Percentiles rank a stretch among this genome's conserved stretches.
Evolutionary conservation across 2,113 vertebrate species (phyloP).

Genomic region (Onychostruthus taczanowskii): DNA sequence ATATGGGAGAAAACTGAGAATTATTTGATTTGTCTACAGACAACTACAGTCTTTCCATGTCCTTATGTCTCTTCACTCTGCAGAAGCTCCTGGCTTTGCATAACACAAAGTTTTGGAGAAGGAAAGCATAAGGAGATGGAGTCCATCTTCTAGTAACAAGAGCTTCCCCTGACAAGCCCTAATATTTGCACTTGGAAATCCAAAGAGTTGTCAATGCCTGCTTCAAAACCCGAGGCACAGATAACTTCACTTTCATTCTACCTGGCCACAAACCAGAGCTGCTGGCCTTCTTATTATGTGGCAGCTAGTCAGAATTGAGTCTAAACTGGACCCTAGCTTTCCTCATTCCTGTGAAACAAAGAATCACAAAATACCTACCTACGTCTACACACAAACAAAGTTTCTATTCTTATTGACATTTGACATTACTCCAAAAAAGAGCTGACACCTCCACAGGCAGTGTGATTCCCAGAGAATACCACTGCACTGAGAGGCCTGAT

Average conservation of each 20-base stretch:
- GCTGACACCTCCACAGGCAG: not conserved
- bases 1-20: not conserved
- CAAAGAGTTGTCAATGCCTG: not conserved
- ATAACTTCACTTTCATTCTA: not conserved
- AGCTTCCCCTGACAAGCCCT: not conserved
- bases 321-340: not conserved
- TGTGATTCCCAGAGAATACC: not conserved
- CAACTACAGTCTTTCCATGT: not conserved
- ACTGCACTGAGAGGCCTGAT: not conserved
- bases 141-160: not conserved
- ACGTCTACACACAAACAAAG: not conserved
- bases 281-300: not conserved
- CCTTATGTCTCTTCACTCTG: not conserved
- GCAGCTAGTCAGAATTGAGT: not conserved
- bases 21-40: not conserved
- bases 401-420: not conserved
- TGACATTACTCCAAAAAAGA: not conserved
- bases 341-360: not conserved
- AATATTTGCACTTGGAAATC: not conserved
- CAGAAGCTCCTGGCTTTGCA: not conserved
- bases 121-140: not conserved
- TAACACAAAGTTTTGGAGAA: not conserved
- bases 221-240: not conserved
- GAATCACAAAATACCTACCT: not conserved
- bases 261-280: not conserved